These are phyloP conservation scores for Crocidura indochinensis DNA, from an alignment of 2,797 vertebrate species.

Conservation along the genomic window DNA sequence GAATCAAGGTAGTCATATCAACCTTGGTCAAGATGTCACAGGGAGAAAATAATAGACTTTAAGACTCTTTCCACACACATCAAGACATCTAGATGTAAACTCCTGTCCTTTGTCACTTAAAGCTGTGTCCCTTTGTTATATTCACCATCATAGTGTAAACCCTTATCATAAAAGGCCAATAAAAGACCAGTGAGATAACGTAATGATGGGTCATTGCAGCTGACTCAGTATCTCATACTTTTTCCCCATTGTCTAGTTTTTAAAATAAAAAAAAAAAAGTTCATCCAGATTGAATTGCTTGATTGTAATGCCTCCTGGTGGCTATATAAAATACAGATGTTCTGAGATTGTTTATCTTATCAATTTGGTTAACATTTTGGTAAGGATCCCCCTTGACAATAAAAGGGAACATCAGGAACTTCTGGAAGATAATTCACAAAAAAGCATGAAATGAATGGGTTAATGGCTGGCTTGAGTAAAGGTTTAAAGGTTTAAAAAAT, in stretches of 20 bases:
- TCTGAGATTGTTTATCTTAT: background rate
- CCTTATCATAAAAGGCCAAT: background rate
- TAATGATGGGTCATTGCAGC: background rate
- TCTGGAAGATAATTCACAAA: background rate
- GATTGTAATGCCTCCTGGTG: slow-evolving; percentile 27
- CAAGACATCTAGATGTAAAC: background rate
- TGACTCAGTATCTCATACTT: background rate
- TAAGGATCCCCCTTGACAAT: too few species aligned
- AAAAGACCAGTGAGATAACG: background rate
- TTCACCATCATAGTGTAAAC: background rate
- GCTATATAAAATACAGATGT: slow-evolving; percentile 7
- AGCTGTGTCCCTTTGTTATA: background rate
- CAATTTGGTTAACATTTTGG: background rate
- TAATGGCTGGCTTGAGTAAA: background rate
- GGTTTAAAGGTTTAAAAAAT: too few species aligned
- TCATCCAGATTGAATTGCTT: background rate
- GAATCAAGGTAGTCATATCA: background rate
- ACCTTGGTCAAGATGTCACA: background rate
- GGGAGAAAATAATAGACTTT: background rate
- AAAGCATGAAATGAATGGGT: background rate
- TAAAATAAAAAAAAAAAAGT: slow-evolving; percentile 14
- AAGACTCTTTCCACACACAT: background rate
- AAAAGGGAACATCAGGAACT: too few species aligned
- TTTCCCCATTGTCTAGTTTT: background rate
- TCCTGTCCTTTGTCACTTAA: background rate